A percentile compares a stretch with the other conserved stretches of the same genome.
Conservation (phyloP, 1,140 invertebrate genomes). For the Pogonus chalceus region DNA sequence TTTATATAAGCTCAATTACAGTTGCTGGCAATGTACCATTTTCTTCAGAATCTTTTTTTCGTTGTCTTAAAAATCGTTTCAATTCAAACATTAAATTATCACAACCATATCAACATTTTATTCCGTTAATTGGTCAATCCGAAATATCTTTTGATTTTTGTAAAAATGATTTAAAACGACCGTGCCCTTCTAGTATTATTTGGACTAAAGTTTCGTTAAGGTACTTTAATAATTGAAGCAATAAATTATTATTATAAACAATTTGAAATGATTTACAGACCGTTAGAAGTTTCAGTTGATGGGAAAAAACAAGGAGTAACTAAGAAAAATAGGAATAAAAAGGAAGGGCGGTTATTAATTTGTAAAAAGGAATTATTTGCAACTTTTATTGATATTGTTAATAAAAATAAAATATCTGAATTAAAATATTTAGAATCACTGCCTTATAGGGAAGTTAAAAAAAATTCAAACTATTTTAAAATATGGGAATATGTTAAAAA, state of each 20-base stretch:
- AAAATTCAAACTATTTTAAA: conserved; percentile 35
- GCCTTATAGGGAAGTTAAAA: conserved; percentile 41
- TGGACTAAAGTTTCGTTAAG: conserved; percentile 43
- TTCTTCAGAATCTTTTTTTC: conserved; percentile 47
- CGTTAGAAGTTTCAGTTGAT: conserved; percentile 63
- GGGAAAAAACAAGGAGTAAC: conserved; percentile 73
- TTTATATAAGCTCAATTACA: conserved; percentile 61
- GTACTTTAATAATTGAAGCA: conserved; percentile 32
- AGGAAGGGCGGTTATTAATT: conserved; percentile 44
- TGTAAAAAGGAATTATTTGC: conserved; percentile 54
- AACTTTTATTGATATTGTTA: conserved; percentile 42
- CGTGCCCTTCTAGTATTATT: conserved; percentile 49
- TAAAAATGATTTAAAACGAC: conserved; percentile 36
- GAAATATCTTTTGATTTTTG: conserved; percentile 34
- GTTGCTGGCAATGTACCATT: conserved; percentile 60
- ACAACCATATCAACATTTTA: conserved; percentile 25
- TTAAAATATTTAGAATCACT: conserved; percentile 22
- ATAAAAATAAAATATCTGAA: conserved; percentile 27
- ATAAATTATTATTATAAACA: conserved; percentile 15
- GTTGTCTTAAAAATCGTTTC: conserved; percentile 51
- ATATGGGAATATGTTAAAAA: conserved; percentile 39
- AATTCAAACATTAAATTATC: conserved; percentile 23
- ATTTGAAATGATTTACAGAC: conserved; percentile 33
- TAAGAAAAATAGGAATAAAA: conserved; percentile 52
- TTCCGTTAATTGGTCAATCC: conserved; percentile 31